phyloP scores from a whole-genome alignment of 2,113 vertebrate genomes.

The Sakesphorus luctuosus region DNA sequence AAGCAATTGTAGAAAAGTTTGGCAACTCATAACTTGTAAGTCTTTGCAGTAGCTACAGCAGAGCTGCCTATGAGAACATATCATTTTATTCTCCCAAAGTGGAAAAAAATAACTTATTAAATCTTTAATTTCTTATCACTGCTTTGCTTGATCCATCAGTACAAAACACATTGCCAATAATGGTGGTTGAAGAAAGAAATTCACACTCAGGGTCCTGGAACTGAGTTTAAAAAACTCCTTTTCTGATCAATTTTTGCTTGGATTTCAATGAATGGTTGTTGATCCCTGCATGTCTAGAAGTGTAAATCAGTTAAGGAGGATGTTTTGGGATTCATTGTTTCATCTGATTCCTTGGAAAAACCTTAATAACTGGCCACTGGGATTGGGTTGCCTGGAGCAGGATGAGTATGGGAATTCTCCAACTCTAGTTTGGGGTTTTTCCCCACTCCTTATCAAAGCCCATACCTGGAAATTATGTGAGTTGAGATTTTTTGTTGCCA shows the following conservation, averaged over 20 bases:
- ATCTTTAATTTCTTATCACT: background rate
- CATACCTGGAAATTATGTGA: background rate
- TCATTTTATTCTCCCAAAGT: background rate
- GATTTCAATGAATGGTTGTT: background rate
- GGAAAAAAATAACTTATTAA: background rate
- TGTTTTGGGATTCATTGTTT: background rate
- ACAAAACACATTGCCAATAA: background rate
- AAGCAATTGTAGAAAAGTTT: conserved; percentile 52
- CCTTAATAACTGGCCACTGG: background rate
- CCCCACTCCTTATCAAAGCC: background rate
- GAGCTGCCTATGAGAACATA: rapidly evolving
- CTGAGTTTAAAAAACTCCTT: background rate
- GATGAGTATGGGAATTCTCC: background rate
- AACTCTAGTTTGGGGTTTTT: background rate
- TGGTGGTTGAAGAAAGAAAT: background rate
- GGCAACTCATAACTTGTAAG: background rate
- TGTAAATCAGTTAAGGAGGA: background rate
- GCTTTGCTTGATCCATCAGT: background rate
- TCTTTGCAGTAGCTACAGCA: background rate
- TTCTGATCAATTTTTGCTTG: background rate
- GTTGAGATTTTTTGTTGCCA: background rate
- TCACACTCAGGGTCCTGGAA: background rate
- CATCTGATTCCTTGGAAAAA: background rate
- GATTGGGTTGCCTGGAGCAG: background rate
- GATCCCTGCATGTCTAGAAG: background rate